Evolutionary conservation across 2,113 vertebrate genomes (phyloP), one percentile per base, ranked within the genome.

Genomic region (Procapra przewalskii): DNA sequence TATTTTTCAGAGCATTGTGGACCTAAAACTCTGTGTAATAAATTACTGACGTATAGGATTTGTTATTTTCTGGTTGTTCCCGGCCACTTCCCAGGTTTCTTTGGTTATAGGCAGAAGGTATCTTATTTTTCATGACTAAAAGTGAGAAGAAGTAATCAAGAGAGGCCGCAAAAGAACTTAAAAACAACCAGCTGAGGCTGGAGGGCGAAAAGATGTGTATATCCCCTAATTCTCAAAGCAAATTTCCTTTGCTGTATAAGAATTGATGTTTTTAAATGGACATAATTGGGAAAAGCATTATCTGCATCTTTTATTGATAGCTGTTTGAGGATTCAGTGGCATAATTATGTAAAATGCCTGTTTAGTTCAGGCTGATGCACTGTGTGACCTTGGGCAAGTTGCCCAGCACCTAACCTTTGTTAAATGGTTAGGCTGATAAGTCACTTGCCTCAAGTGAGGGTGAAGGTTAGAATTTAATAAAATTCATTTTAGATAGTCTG

Each of bases 361-460:
- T 43, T 75, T 33, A 71, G 1, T 92, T 86, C 48, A 60, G 40
- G 21, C 54, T 90, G 25, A 83, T 5, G 55, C 52, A 60, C 54
- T 86, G 2, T 88, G 45, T 95, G 60, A 64, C 62, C 54, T 94
- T 59, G 75, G 75, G 59, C 60, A 97, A 62, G 43, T 79, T 71
- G 36, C 79, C 54, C 77, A 4, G 92, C 79, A 52, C 55, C n/a
- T 31, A 82, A 33, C 62, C 16, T 90, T 87, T 92, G 79, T 93
- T 80, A 88, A 88, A 96, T 96, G n/a, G 75, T 71, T 71, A 71
- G 88, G 60, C 40, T 59, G 36, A 83, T 98, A 59, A 96, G 81
- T 45, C 82, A 84, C 7, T 88, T 92, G 79, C 89, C 77, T 94
- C 50, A 50, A 25, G 31, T 79, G 85, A 83, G n/a, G 6, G 7